Evolutionary conservation across 2,888 invertebrate genomes (phyloP).

Genomic region (Stomorhina lunata): DNA sequence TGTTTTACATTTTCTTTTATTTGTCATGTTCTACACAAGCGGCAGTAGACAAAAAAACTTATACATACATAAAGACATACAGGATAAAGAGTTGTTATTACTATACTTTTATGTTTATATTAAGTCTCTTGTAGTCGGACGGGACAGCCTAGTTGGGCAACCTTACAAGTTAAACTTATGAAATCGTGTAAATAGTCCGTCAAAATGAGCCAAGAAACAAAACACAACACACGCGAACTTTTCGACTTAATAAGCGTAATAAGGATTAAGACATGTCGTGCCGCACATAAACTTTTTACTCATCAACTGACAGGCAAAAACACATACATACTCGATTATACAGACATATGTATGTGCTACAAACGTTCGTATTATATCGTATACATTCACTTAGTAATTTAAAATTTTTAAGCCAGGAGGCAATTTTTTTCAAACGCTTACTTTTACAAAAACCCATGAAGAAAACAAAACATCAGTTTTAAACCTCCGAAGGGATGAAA

Average conservation of each 20-base stretch:
- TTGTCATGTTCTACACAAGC: background rate
- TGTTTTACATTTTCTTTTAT: conserved; percentile 23
- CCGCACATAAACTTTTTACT: background rate
- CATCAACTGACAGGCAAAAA: background rate
- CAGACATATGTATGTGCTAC: background rate
- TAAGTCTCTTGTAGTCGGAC: background rate
- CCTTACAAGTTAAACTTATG: conserved; percentile 37
- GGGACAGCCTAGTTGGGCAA: background rate
- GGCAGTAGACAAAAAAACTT: background rate
- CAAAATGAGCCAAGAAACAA: conserved; percentile 33
- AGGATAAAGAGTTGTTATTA: background rate
- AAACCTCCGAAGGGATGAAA: conserved; percentile 32
- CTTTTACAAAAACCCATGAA: background rate
- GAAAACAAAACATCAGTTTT: conserved; percentile 6
- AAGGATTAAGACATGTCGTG: conserved; percentile 46
- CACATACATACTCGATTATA: background rate
- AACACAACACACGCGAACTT: conserved; percentile 35
- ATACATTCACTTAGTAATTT: background rate
- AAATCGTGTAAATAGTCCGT: conserved; percentile 36
- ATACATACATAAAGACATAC: background rate
- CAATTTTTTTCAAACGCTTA: conserved; percentile 1
- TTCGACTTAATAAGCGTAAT: conserved; percentile 50
- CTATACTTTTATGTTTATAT: background rate
- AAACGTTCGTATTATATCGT: background rate
- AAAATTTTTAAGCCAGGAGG: conserved; percentile 33